Base-by-base conservation (phyloP, 2,888 invertebrate species). In the Cerastoderma edule region DNA sequence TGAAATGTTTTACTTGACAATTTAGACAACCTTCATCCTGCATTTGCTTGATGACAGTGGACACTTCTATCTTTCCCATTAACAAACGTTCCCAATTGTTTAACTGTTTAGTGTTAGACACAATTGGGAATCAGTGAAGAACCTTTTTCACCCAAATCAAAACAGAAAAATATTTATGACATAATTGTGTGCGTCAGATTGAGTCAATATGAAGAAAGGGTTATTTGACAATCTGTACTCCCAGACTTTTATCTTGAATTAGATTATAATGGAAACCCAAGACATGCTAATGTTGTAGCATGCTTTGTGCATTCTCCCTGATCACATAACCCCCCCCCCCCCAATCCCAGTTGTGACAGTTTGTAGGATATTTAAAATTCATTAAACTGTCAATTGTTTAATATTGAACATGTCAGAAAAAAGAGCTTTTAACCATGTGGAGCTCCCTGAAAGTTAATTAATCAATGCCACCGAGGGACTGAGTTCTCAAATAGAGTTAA, bases 391-490 rank as follows among this genome's bases (percentile, higher is more conserved):
- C 67, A 39, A 67, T 73, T 71, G 57, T 73, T 67, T 48, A 50
- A 28, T 30, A 30, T 57, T 57, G 57, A 57, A 60, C 28, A 48
- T 67, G 73, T 63, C 73, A 73, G 60, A 48, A 60, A 60, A 63
- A 67, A 50, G 16, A 33, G 35, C 5, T n/a, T 67, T 46, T n/a
- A 32, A 50, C 57, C 46, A 57, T 19, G 32, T 16, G 32, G n/a
- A n/a, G 57, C 3, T n/a, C 48, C 64, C n/a, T 35, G 27, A 33
- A 56, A 39, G 28, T 73, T 72, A 78, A 78, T 78, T 78, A 78
- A 78, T 78, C 78, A 78, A 65, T 72, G 78, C 75, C 78, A 72
- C 70, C 22, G 48, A 10, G 54, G 33, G 67, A 54, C 53, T 13
- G 22, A 32, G 22, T 30, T 65, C 46, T 65, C 46, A 53, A 63